Evolutionary conservation across 2,113 vertebrate species (phyloP).

Genomic region (Platichthys flesus): DNA sequence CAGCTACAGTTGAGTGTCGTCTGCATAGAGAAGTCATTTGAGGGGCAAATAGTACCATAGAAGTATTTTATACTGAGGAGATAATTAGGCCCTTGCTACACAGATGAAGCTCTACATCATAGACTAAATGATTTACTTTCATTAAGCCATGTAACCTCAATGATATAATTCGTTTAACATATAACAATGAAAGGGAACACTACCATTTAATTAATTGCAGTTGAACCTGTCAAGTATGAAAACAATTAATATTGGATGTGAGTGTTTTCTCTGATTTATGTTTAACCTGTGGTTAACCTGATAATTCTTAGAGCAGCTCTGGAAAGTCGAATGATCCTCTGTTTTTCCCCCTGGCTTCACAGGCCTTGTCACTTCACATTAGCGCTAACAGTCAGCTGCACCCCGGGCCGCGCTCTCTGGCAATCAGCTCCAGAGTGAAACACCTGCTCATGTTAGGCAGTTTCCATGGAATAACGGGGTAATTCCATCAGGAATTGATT

Average conservation of each 20-base stretch:
- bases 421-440: conserved; percentile 73
- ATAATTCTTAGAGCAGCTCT: conserved; percentile 57
- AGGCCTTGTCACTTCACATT: conserved; percentile 79
- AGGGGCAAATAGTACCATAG: background rate
- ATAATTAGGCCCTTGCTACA: background rate
- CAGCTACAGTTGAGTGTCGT: background rate
- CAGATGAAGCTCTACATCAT: background rate
- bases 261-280: conserved; percentile 53
- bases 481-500: conserved; percentile 83
- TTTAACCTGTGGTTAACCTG: conserved; percentile 73
- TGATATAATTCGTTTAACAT: background rate
- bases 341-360: conserved; percentile 64
- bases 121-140: background rate
- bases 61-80: background rate
- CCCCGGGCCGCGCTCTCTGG: conserved; percentile 71
- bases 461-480: conserved; percentile 82
- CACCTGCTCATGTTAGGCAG: conserved; percentile 79
- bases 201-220: conserved; percentile 15
- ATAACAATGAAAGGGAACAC: background rate
- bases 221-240: conserved; percentile 50
- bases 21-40: background rate
- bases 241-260: conserved; percentile 44
- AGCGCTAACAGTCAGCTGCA: conserved; percentile 76
- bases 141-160: background rate
- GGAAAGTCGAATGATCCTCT: conserved; percentile 60